Base-by-base conservation (phyloP, 2,797 vertebrate genomes). In the Pogonophryne albipinna region DNA sequence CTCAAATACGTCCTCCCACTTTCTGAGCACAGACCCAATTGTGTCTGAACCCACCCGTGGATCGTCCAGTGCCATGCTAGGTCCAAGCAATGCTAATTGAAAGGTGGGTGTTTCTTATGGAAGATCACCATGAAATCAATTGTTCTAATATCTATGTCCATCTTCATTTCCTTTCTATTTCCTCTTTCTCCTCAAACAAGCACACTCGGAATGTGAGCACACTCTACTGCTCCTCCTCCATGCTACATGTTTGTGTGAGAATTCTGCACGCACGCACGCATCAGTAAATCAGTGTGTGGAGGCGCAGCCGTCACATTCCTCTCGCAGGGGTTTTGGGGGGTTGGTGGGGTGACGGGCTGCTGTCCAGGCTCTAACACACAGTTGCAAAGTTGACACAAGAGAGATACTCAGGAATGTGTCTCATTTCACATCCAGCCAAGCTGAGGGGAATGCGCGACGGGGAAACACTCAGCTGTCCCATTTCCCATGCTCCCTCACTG, bases 351-450 rank as follows among this genome's bases (percentile, higher is more conserved):
- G 46, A 59, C 38, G 60, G 68, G 68, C 72, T 49, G 60, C 27
- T 41, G 53, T 82, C 80, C 80, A 67, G 66, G 49, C 69, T 52
- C 79, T 57, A 67, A 68, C 46, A 66, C 76, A 74, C 31, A 87
- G 83, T 88, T 86, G 79, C 81, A 79, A 27, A 86, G 87, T 88
- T 89, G 84, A 90, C 79, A 80, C 71, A 85, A 80, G 56, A 80
- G 82, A 75, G 82, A 81, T 75, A 71, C 76, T 79, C 70, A 76
- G 82, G 80, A 85, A 82, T 83, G 79, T 83, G 71, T 83, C 67
- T 82, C 69, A 74, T 87, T 87, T 87, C 73, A 75, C 81, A 56
- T 80, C 44, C 64, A 67, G 67, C 60, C 45, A 63, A 67, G 64
- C 82, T 62, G 62, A 52, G 66, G 42, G 59, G 69, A 60, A 66